A percentile compares a stretch with the other conserved stretches of the same genome.
These are phyloP conservation scores for Gymnoscelis rufifasciata DNA, from an alignment of 2,888 invertebrate species.

Conservation along the genomic window DNA sequence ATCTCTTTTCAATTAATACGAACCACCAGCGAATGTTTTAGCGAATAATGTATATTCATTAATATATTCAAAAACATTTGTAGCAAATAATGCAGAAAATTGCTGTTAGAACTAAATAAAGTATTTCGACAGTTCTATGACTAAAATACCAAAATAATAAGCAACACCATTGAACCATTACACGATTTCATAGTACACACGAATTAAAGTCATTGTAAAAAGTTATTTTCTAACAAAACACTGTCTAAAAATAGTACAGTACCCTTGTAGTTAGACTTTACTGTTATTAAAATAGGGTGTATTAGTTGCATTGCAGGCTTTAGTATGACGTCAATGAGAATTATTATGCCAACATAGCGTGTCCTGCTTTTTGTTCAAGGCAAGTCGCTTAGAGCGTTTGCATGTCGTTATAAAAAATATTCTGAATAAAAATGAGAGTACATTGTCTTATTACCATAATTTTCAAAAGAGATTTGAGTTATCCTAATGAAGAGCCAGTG, in stretches of 20 bases:
- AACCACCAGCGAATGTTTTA: too few relatives aligned
- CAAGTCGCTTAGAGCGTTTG: constrained; percentile 9
- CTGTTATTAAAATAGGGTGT: constrained; percentile 11
- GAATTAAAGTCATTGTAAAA: background rate
- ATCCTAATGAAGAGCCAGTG: too few relatives aligned
- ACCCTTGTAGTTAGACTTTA: constrained; percentile 23
- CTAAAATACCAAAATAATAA: background rate
- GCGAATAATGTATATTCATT: too few relatives aligned
- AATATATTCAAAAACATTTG: too few relatives aligned
- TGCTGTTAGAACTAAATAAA: too few relatives aligned
- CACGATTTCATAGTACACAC: too few relatives aligned
- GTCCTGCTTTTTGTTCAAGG: constrained; percentile 19
- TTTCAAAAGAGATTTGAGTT: too few relatives aligned
- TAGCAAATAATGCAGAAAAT: too few relatives aligned
- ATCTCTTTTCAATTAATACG: too few relatives aligned
- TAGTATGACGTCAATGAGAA: constrained; percentile 57
- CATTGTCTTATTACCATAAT: background rate
- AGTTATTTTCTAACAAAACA: background rate
- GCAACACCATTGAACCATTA: background rate
- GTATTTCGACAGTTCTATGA: too few relatives aligned
- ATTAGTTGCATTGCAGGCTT: constrained; percentile 24
- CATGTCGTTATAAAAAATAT: constrained; percentile 24
- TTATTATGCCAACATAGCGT: constrained; percentile 40
- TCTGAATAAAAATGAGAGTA: constrained; percentile 34
- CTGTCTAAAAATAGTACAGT: constrained; percentile 11